A percentile compares a stretch with the other conserved stretches of the same genome.
These are phyloP conservation scores for Parnassius orleans DNA, from an alignment of 2,888 invertebrate genomes.

Conservation along the genomic window DNA sequence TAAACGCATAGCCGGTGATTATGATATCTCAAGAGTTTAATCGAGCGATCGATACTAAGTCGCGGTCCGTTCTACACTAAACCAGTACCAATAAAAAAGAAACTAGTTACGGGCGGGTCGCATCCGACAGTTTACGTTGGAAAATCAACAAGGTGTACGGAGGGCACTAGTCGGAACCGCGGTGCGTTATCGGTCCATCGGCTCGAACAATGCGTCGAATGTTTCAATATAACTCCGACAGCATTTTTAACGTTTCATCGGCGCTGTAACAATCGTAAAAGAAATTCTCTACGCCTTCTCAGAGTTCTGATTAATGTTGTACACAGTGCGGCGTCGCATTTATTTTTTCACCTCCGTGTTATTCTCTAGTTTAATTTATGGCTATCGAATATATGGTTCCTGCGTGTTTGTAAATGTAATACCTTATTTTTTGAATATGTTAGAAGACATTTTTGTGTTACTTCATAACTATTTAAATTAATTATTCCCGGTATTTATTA, in stretches of 20 bases:
- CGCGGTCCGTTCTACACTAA: constrained; percentile 76
- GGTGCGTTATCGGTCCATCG: constrained; percentile 76
- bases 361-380: constrained; percentile 74
- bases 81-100: constrained; percentile 79
- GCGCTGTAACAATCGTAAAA: constrained; percentile 78
- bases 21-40: constrained; percentile 76
- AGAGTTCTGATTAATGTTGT: constrained; percentile 78
- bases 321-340: constrained; percentile 70
- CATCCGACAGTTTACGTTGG: constrained; percentile 73
- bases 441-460: too few relatives aligned
- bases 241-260: constrained; percentile 80
- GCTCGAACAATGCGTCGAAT: constrained; percentile 75
- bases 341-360: constrained; percentile 68
- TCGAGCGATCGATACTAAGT: constrained; percentile 75
- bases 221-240: constrained; percentile 78
- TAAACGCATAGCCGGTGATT: constrained; percentile 79
- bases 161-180: constrained; percentile 57
- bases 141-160: constrained; percentile 76
- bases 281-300: constrained; percentile 80
- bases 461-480: too few relatives aligned
- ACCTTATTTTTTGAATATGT: too few relatives aligned
- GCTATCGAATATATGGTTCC: constrained; percentile 36
- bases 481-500: too few relatives aligned
- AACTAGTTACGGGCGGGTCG: constrained; percentile 70
- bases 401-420: constrained; percentile 3